These are phyloP conservation scores for Aphaenogaster floridana DNA, from an alignment of 1,140 invertebrate species.

Conservation along the genomic window DNA sequence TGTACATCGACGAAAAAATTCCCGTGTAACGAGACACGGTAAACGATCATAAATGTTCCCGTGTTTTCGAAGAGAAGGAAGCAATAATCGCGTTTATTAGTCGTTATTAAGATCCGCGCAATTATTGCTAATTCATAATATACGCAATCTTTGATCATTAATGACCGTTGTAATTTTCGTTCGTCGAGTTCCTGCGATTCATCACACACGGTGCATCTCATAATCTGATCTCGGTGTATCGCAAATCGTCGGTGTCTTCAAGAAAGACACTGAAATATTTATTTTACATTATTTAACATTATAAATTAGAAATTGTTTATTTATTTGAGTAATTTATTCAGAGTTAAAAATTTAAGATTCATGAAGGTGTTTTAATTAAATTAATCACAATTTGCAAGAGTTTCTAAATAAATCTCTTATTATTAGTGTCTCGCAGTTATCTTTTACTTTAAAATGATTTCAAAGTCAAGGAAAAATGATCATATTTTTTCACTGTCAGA, in stretches of 20 bases:
- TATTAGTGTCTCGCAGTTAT: background rate
- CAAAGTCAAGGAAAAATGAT: background rate
- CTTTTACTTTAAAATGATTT: background rate
- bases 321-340: conserved; percentile 4
- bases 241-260: background rate
- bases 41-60: conserved; percentile 14
- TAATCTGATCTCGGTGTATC: background rate
- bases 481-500: background rate
- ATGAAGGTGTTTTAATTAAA: background rate
- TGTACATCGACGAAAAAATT: background rate
- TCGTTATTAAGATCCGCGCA: conserved; percentile 15
- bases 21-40: conserved; percentile 8
- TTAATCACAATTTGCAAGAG: conserved; percentile 1
- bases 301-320: background rate
- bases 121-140: conserved; percentile 24
- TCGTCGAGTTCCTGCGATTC: background rate
- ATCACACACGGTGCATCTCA: background rate
- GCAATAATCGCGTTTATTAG: conserved; percentile 37
- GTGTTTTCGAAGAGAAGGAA: conserved; percentile 28
- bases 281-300: background rate
- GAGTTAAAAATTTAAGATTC: background rate
- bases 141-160: conserved; percentile 14
- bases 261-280: background rate
- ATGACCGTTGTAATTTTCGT: conserved; percentile 19
- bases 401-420: conserved; percentile 2